Evolutionary conservation across 2,797 vertebrate species (phyloP), one percentile per base, ranked within the genome.

Genomic region (Hydrophis major): DNA sequence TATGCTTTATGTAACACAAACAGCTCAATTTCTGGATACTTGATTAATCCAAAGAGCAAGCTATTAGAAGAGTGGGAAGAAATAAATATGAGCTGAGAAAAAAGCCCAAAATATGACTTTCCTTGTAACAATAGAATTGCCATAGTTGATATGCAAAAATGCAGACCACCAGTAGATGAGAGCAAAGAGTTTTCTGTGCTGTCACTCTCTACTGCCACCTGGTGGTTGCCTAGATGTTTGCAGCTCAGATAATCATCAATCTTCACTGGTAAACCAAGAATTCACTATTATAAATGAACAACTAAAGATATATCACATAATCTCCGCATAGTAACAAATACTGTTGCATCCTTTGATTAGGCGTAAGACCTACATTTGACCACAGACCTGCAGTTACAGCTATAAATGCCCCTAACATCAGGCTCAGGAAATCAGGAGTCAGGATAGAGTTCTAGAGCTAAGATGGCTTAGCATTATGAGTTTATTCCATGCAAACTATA

Each of bases 11-110:
- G 92, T 93, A 96, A 92, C 83, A 95, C 28, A 92, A 95, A 95
- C 92, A 92, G 92, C 94, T 95, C 94, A 96, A 16, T 94, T 96
- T 93, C 25, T 60, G 94, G 91, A 95, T 95, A 96, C 93, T 96
- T 96, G 94, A 96, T 96, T 97, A 94, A 87, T 95, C 78, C 93
- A 94, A 94, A 95, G 92, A 69, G 93, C 55, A 95, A 55, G 12
- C 86, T 96, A 92, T 95, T 97, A 96, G 89, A 60, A 93, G 94
- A 96, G 56, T 88, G 60, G 87, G 94, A 96, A 96, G 32, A n/a
- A 96, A 96, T 94, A 28, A 93, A 96, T 96, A 94, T 16, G 93
- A 37, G 92, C 93, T 74, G 42, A 87, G 94, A 91, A 95, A 95
- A 96, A 91, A 90, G 55, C 53, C 7, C 50, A 69, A 94, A 90